These are phyloP conservation scores for Coccyzus lansbergi DNA, from an alignment of 2,797 vertebrate genomes.

Conservation along the genomic window DNA sequence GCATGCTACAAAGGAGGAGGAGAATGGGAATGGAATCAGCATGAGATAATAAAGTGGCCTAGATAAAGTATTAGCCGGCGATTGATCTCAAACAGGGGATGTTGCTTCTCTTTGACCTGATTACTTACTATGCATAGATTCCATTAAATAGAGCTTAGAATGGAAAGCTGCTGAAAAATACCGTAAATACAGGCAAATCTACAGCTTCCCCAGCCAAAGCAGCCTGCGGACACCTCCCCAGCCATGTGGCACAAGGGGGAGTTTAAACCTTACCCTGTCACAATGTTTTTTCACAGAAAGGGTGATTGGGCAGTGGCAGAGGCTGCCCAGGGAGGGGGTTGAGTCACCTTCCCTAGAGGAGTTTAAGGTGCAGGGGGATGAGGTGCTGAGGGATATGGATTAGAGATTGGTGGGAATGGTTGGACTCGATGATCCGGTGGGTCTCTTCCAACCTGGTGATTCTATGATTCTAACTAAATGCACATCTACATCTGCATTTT, in stretches of 20 bases:
- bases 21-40: constrained; percentile 79
- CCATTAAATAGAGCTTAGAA: constrained; percentile 86
- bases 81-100: constrained; percentile 83
- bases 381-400: no score
- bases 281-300: no score
- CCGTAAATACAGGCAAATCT: constrained; percentile 61
- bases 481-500: no score
- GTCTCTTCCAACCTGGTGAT: no score
- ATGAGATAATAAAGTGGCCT: constrained; percentile 85
- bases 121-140: constrained; percentile 84
- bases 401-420: no score
- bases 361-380: no score
- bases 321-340: no score
- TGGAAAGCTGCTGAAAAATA: constrained; percentile 71
- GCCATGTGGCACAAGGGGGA: fast-evolving
- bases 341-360: no score
- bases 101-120: constrained; percentile 80
- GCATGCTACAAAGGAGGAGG: constrained; percentile 79
- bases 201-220: neutral
- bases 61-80: constrained; percentile 84
- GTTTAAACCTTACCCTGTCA: neutral
- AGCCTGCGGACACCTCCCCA: neutral
- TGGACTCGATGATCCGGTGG: no score
- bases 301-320: no score
- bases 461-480: no score